Percentiles rank a stretch among this genome's conserved stretches.
Evolutionary conservation across 2,797 vertebrate genomes (phyloP).

Genomic region (Sarcophilus harrisii): DNA sequence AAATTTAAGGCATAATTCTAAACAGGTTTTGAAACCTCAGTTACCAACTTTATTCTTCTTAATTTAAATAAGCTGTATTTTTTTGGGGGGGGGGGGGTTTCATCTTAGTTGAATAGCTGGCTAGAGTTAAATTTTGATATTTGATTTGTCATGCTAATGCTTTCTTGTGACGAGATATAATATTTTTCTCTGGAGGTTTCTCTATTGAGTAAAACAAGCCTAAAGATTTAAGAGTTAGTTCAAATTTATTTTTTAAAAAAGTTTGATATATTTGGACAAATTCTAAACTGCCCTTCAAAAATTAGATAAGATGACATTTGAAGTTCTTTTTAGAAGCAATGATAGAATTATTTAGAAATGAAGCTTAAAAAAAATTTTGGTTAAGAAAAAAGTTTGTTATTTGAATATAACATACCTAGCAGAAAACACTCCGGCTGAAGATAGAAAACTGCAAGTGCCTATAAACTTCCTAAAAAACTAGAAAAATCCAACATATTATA

Average conservation of each 20-base stretch:
- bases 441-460: background rate
- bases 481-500: background rate
- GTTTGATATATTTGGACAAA: background rate
- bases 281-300: no score
- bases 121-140: conserved; percentile 5
- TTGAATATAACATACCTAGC: no score
- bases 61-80: background rate
- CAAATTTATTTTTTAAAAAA: conserved; percentile 37
- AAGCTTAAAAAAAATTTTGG: no score
- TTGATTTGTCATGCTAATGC: background rate
- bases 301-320: no score
- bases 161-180: conserved; percentile 5
- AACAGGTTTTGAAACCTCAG: background rate
- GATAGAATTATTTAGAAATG: no score
- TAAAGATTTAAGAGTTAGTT: background rate
- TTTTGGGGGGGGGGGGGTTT: background rate
- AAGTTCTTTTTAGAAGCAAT: no score
- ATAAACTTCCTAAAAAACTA: background rate
- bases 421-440: no score
- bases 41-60: background rate
- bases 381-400: no score
- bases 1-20: background rate
- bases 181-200: background rate
- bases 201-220: conserved; percentile 20
- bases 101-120: background rate